A percentile compares a stretch with the other conserved stretches of the same genome.
Conservation (phyloP, 2,113 vertebrate genomes). For the Seriola quinqueradiata region DNA sequence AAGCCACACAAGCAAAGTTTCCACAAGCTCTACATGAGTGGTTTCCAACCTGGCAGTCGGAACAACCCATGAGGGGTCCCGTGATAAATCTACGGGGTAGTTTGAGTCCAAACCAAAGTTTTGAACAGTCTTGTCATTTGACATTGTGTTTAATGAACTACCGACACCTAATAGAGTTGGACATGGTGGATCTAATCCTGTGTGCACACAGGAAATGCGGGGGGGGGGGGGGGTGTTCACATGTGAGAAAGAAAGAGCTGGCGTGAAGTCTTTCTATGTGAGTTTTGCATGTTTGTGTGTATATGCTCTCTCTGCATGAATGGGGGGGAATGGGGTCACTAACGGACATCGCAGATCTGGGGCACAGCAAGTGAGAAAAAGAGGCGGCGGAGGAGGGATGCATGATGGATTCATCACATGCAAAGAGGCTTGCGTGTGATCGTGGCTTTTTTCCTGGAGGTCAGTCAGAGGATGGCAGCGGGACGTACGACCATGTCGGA, state of each 20-base stretch:
- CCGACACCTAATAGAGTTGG: no score
- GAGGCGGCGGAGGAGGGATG: background rate
- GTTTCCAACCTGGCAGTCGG: no score
- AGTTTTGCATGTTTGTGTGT: slow-evolving; percentile 20
- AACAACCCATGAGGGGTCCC: no score
- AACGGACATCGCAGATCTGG: slow-evolving; percentile 34
- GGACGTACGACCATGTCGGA: background rate
- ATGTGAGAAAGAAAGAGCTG: background rate
- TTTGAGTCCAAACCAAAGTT: no score
- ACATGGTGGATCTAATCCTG: background rate
- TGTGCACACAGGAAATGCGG: background rate
- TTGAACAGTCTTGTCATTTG: no score
- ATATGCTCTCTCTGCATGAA: slow-evolving; percentile 17
- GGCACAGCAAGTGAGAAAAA: slow-evolving; percentile 20
- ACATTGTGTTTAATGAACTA: no score
- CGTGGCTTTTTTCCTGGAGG: background rate
- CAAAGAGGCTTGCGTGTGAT: no score
- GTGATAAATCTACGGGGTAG: no score
- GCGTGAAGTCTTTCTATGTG: no score
- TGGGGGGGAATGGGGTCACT: slow-evolving; percentile 33
- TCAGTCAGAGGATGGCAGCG: background rate
- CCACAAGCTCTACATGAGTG: no score
- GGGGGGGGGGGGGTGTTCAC: background rate
- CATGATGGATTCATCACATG: background rate
- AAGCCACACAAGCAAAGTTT: no score